A percentile compares a stretch with the other conserved stretches of the same genome.
Evolutionary conservation across 2,113 vertebrate genomes (phyloP).

Genomic region (Oceanodroma tethys): DNA sequence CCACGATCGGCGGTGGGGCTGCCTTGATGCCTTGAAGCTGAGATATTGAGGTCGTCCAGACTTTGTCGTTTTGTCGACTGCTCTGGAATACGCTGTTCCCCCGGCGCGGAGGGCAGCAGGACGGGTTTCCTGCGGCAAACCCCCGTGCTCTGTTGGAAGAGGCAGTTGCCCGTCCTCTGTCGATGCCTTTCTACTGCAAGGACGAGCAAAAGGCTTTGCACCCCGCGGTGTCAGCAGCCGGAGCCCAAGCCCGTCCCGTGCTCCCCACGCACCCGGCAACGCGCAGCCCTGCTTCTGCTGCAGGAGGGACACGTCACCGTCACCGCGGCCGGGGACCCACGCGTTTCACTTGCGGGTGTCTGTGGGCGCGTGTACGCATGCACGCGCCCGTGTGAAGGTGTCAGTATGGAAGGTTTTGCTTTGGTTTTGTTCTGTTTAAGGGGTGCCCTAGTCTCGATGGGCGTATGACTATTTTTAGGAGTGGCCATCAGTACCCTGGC

Average conservation of each 20-base stretch:
- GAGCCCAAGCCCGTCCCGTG: neutral
- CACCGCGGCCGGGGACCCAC: accelerated
- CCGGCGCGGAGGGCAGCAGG: neutral
- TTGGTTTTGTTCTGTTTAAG: neutral
- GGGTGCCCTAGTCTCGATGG: neutral
- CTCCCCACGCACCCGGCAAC: too few species aligned
- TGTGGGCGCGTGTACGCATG: accelerated
- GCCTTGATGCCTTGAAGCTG: neutral
- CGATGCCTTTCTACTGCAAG: neutral
- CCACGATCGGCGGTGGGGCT: neutral
- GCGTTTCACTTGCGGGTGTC: accelerated
- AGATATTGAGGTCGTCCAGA: neutral
- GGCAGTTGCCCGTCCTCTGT: neutral
- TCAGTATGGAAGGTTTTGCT: neutral
- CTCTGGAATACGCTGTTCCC: neutral
- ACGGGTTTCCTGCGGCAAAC: neutral
- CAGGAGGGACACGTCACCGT: neutral
- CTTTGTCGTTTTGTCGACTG: neutral
- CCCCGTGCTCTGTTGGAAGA: neutral
- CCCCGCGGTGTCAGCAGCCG: too few species aligned
- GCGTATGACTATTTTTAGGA: neutral
- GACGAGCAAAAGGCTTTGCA: neutral
- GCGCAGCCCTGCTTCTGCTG: neutral
- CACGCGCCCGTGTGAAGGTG: neutral
- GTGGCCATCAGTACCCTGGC: neutral